A percentile compares a stretch with the other conserved stretches of the same genome.
Conservation (phyloP, 2,113 vertebrate genomes). For the Gallinago jamesoni region DNA sequence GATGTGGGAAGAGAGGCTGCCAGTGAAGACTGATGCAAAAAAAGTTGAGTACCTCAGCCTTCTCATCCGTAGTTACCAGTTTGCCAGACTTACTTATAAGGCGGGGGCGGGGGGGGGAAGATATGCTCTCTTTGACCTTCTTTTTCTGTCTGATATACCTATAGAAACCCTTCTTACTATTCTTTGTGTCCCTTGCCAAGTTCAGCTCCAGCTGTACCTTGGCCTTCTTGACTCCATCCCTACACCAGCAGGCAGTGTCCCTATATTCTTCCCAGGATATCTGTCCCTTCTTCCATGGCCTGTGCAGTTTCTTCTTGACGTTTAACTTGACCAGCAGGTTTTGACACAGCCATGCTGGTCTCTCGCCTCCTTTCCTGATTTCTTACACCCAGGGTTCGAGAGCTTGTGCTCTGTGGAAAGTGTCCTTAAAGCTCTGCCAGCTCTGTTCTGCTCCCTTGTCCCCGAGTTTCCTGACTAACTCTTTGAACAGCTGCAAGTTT, state of each 20-base stretch:
- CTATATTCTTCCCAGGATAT: not conserved
- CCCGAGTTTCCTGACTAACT: not conserved
- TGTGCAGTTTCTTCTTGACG: not conserved
- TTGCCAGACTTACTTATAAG: not conserved
- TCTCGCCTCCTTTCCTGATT: not conserved
- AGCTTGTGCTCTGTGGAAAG: not conserved
- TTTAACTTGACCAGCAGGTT: not conserved
- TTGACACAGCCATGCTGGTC: not conserved
- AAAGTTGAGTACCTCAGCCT: not conserved
- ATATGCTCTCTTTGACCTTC: not conserved
- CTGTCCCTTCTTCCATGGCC: not conserved
- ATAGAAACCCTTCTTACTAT: not conserved
- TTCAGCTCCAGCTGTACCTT: not conserved
- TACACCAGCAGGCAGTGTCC: not conserved
- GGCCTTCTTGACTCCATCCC: not conserved
- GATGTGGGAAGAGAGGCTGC: not conserved
- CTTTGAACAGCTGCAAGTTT: not conserved
- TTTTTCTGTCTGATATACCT: not conserved
- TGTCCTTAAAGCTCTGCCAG: not conserved
- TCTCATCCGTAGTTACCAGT: not conserved
- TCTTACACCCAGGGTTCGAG: not conserved
- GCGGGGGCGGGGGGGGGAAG: no score
- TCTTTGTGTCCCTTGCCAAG: not conserved
- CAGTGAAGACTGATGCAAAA: not conserved
- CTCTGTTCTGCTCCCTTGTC: not conserved